A percentile compares a stretch with the other conserved stretches of the same genome.
Evolutionary conservation across 2,113 vertebrate species (phyloP).

Genomic region (Fulmarus glacialis): DNA sequence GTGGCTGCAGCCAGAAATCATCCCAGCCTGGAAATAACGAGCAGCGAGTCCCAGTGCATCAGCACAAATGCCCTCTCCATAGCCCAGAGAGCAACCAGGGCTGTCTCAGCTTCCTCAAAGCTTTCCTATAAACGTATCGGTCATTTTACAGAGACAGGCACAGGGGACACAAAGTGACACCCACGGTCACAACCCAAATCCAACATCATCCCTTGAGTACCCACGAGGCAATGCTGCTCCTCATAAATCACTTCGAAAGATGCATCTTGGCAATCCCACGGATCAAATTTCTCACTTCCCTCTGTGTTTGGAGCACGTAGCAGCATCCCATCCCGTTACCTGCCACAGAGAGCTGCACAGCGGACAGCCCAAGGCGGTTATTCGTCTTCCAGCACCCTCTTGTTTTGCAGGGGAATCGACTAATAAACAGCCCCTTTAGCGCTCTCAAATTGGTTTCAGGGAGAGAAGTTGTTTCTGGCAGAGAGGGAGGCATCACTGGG

Average conservation of each 20-base stretch:
- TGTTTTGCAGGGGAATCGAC: background rate
- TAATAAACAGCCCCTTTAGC: slow-evolving; percentile 28
- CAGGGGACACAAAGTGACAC: background rate
- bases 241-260: background rate
- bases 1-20: background rate
- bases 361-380: background rate
- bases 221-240: background rate
- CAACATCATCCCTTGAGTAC: background rate
- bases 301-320: background rate
- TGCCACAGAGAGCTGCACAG: background rate
- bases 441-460: background rate
- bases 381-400: background rate
- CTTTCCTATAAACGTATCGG: rapidly evolving
- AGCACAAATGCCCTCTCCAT: background rate
- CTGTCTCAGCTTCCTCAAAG: background rate
- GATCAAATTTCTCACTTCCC: background rate
- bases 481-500: background rate
- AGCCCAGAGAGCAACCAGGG: background rate
- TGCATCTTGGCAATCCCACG: background rate
- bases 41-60: background rate
- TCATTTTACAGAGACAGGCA: background rate
- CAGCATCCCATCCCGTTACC: background rate
- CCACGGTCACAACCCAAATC: background rate
- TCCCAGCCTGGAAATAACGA: background rate
- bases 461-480: background rate